phyloP scores from a whole-genome alignment of 2,113 vertebrate species.

The Porphyrio hochstetteri region DNA sequence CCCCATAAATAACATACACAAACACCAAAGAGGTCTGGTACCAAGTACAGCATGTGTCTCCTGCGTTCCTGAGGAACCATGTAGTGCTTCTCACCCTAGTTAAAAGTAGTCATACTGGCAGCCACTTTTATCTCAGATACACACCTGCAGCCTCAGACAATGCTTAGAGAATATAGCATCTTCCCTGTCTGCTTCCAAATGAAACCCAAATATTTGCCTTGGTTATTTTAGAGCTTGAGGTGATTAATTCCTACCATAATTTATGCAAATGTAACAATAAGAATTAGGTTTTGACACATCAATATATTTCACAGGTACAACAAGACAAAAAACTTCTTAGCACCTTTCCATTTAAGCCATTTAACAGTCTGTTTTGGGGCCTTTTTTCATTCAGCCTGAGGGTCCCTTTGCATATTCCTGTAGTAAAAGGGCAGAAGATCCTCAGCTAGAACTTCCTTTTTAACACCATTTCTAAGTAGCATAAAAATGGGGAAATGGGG shows the following conservation, averaged over 20 bases:
- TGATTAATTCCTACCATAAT: background rate
- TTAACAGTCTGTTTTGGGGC: background rate
- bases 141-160: background rate
- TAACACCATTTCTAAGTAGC: background rate
- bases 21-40: background rate
- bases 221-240: background rate
- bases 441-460: background rate
- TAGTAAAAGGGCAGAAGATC: background rate
- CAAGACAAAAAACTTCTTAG: background rate
- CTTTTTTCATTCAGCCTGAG: background rate
- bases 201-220: background rate
- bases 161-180: background rate
- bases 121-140: background rate
- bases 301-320: background rate
- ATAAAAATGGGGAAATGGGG: background rate
- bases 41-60: background rate
- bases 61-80: background rate
- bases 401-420: background rate
- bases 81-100: background rate
- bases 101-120: background rate
- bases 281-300: background rate
- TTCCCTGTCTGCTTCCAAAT: background rate
- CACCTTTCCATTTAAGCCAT: background rate
- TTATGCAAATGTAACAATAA: background rate
- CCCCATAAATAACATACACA: background rate